phyloP scores from a whole-genome alignment of 2,888 invertebrate genomes.

The Ommatoiulus sabulosus region DNA sequence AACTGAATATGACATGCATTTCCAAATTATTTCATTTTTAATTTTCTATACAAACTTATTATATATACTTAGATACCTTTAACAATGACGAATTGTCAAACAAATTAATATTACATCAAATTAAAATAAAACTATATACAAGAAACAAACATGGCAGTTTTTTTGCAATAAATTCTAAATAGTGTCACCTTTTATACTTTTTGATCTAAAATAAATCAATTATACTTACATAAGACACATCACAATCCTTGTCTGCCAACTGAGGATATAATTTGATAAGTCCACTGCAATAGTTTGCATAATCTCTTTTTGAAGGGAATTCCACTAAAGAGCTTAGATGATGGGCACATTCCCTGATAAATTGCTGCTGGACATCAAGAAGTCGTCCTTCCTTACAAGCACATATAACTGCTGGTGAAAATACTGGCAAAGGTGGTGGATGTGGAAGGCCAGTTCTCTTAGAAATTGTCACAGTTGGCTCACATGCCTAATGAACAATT shows the following conservation, averaged over 20 bases:
- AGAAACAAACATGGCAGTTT: background rate
- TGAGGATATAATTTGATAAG: background rate
- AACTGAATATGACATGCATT: no score
- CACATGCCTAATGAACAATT: background rate
- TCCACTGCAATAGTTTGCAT: background rate
- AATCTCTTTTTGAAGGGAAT: background rate
- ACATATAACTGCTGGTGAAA: background rate
- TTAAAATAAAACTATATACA: background rate
- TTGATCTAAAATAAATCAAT: background rate
- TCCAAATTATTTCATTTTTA: no score
- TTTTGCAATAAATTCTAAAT: no score
- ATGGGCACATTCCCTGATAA: background rate
- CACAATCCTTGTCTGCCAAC: background rate
- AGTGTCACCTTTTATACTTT: no score
- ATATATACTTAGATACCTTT: background rate
- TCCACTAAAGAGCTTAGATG: background rate
- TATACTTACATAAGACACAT: background rate
- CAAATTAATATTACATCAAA: background rate
- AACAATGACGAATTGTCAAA: background rate
- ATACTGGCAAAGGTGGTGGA: background rate
- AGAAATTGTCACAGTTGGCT: background rate
- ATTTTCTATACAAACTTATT: background rate
- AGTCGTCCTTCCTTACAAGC: background rate
- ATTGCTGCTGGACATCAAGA: background rate
- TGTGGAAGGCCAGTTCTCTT: background rate